These are phyloP conservation scores for Drosophila novamexicana DNA, from an alignment of 1,140 invertebrate genomes.

Conservation along the genomic window DNA sequence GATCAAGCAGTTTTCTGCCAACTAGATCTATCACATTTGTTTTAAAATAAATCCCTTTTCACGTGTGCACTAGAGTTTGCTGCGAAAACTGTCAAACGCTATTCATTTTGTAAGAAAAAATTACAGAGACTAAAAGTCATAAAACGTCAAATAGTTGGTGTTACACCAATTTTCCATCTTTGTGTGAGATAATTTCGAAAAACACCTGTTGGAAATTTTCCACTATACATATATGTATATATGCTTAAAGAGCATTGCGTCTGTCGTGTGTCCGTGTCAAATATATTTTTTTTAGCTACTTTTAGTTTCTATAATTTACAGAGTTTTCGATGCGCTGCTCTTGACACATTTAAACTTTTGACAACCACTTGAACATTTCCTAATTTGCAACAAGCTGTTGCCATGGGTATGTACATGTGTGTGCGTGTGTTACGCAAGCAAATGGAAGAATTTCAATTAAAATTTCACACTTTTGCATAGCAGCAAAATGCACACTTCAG, in stretches of 20 bases:
- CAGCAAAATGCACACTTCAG: neutral
- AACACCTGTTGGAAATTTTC: neutral
- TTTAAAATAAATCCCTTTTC: too few species aligned
- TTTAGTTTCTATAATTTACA: conserved; percentile 4
- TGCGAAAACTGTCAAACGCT: too few species aligned
- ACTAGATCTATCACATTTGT: too few species aligned
- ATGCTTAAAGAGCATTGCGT: neutral
- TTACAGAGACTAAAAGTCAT: too few species aligned
- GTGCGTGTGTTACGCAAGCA: neutral
- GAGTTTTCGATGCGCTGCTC: conserved; percentile 2
- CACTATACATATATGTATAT: neutral
- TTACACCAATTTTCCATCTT: too few species aligned
- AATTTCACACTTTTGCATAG: conserved; percentile 11
- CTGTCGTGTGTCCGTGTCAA: neutral
- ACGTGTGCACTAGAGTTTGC: too few species aligned
- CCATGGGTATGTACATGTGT: neutral
- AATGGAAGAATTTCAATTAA: conserved; percentile 19
- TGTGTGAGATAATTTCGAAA: too few species aligned
- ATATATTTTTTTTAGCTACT: neutral
- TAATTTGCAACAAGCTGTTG: conserved; percentile 9
- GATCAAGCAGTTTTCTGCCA: too few species aligned
- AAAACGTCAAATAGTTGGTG: too few species aligned
- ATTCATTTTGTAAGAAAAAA: too few species aligned
- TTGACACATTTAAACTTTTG: conserved; percentile 29
- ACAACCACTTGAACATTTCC: conserved; percentile 31